phyloP scores from a whole-genome alignment of 1,140 invertebrate genomes.

The Portunus trituberculatus region DNA sequence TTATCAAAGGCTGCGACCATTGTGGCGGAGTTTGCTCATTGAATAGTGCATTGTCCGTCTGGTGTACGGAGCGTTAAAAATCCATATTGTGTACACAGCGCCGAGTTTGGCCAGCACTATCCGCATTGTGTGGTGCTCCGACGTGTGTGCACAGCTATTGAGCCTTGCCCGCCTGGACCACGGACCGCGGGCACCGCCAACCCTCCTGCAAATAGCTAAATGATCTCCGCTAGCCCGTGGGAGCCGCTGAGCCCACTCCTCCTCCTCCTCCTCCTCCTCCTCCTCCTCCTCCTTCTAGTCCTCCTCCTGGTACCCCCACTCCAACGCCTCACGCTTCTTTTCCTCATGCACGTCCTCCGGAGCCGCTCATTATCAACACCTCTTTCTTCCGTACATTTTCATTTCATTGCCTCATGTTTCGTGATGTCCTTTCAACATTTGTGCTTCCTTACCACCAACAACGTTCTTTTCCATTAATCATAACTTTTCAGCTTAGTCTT shows the following conservation, averaged over 20 bases:
- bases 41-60: conserved; percentile 72
- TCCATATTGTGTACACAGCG: conserved; percentile 72
- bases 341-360: conserved; percentile 41
- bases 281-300: neutral
- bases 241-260: conserved; percentile 8
- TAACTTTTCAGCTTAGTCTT: neutral
- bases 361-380: neutral
- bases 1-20: conserved; percentile 73
- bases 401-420: neutral
- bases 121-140: conserved; percentile 62
- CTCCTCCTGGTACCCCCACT: neutral
- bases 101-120: conserved; percentile 68
- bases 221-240: conserved; percentile 62
- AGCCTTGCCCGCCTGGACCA: conserved; percentile 61
- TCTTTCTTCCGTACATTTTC: conserved; percentile 10
- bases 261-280: neutral
- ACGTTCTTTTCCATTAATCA: neutral
- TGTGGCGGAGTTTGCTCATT: conserved; percentile 68
- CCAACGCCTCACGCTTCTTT: neutral
- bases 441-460: neutral
- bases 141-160: conserved; percentile 72
- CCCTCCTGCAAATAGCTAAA: conserved; percentile 66
- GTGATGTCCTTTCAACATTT: neutral
- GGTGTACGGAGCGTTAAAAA: conserved; percentile 74
- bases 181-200: conserved; percentile 53